Conservation (phyloP, 2,113 vertebrate species). For the Neolamprologus brichardi region DNA sequence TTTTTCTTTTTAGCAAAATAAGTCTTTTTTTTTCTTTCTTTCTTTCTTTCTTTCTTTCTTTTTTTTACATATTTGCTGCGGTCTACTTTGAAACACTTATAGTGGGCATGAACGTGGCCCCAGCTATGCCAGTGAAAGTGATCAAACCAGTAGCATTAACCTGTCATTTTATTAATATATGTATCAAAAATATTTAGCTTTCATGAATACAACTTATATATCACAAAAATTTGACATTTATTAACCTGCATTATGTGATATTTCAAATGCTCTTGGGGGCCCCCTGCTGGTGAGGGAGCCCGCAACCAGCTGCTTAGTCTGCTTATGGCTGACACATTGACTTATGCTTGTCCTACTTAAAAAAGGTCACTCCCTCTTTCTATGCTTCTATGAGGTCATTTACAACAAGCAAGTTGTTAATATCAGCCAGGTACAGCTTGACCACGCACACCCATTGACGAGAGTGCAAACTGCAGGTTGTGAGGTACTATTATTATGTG, state of each 20-base stretch:
- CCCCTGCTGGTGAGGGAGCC: neutral
- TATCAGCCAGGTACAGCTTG: neutral
- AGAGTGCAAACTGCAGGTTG: neutral
- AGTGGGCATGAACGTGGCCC: neutral
- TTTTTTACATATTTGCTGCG: neutral
- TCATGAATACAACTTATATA: neutral
- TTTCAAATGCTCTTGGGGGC: neutral
- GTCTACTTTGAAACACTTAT: neutral
- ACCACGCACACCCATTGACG: neutral
- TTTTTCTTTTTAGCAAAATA: neutral
- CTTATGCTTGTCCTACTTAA: neutral
- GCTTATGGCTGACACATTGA: neutral
- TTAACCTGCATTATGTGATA: neutral
- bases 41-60: accelerated
- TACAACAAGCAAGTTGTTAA: neutral
- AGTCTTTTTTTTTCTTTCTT: accelerated
- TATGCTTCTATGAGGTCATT: neutral
- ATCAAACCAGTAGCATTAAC: neutral
- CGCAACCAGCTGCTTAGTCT: neutral
- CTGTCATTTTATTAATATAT: neutral
- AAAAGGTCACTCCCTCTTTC: neutral
- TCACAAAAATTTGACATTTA: neutral
- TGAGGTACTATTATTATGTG: neutral
- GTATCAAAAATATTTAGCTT: neutral
- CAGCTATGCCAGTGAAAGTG: neutral